Percentiles rank a stretch among this genome's conserved stretches.
phyloP scores from a whole-genome alignment of 1,140 invertebrate species.

The Drosophila yakuba region DNA sequence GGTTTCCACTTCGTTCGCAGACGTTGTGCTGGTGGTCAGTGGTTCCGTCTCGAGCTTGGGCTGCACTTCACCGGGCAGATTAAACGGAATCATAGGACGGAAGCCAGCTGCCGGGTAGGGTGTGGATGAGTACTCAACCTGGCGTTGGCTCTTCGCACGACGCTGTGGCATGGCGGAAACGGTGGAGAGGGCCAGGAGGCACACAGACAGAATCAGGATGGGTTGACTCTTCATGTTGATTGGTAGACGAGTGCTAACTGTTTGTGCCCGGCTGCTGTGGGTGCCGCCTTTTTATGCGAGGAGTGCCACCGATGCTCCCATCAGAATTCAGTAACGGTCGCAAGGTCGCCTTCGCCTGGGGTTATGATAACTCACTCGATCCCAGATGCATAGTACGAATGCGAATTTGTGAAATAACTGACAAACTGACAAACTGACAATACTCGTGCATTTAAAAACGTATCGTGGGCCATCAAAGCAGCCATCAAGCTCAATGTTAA shows the following conservation, averaged over 20 bases:
- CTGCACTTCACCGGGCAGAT: slow-evolving; percentile 63
- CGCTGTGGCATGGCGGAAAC: slow-evolving; percentile 57
- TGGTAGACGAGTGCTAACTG: slow-evolving; percentile 61
- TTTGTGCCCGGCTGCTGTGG: slow-evolving; percentile 69
- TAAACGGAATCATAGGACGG: slow-evolving; percentile 69
- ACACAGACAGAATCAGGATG: slow-evolving; percentile 42
- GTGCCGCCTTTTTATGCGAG: slow-evolving; percentile 65
- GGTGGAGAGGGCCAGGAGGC: slow-evolving; percentile 34
- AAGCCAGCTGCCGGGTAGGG: slow-evolving; percentile 78
- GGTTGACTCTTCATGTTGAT: slow-evolving; percentile 39
- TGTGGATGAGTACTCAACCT: slow-evolving; percentile 71
- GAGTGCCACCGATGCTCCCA: slow-evolving; percentile 53
- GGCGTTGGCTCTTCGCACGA: slow-evolving; percentile 67
- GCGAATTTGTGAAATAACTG: slow-evolving; percentile 33
- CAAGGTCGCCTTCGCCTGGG: slow-evolving; percentile 51
- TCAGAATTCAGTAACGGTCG: slow-evolving; percentile 81
- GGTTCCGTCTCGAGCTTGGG: slow-evolving; percentile 52
- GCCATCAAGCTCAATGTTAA: slow-evolving; percentile 79
- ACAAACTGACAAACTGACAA: slow-evolving; percentile 59
- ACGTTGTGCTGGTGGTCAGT: slow-evolving; percentile 22
- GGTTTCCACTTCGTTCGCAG: slow-evolving; percentile 39
- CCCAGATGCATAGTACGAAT: slow-evolving; percentile 49
- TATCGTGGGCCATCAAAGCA: slow-evolving; percentile 66
- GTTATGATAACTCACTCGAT: slow-evolving; percentile 65
- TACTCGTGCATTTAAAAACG: slow-evolving; percentile 76